Percentiles rank a stretch among this genome's conserved stretches.
Evolutionary conservation across 2,797 vertebrate species (phyloP).

Genomic region (Benthosema pterotum): DNA sequence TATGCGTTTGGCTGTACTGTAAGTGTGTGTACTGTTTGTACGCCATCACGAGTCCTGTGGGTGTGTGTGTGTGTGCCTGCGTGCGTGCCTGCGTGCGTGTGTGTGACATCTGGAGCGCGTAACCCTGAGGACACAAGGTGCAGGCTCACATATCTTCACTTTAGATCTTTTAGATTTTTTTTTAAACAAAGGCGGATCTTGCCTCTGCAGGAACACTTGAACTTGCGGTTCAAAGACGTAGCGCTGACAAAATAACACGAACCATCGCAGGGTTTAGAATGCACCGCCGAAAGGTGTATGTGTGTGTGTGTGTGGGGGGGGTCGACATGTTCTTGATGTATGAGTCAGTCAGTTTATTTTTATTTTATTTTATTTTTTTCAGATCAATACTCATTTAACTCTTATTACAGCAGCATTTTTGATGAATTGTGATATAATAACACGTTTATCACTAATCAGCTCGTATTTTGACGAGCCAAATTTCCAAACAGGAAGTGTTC

Average conservation of each 20-base stretch:
- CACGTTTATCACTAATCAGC: no score
- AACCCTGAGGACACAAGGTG: slow-evolving; percentile 29
- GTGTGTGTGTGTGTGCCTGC: slow-evolving; percentile 12
- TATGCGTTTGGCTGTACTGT: neutral
- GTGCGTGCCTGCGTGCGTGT: neutral
- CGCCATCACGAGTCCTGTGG: no score
- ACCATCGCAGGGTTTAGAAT: slow-evolving; percentile 26
- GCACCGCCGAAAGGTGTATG: neutral
- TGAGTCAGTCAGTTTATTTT: no score
- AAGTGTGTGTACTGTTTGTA: no score
- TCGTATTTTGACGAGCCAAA: no score
- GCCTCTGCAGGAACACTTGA: neutral
- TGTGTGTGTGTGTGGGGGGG: no score
- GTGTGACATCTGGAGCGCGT: slow-evolving; percentile 33
- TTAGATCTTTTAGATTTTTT: slow-evolving; percentile 25
- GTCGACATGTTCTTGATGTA: no score
- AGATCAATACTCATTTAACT: no score
- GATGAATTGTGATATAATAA: no score
- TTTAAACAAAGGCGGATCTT: slow-evolving; percentile 23
- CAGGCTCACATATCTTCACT: slow-evolving; percentile 35
- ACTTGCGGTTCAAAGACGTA: slow-evolving; percentile 13
- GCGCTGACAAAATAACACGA: slow-evolving; percentile 19
- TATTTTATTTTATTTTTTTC: no score
- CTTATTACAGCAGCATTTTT: no score
- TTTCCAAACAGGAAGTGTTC: no score